phyloP scores from a whole-genome alignment of 2,888 invertebrate species.

The Aplocera efformata region DNA sequence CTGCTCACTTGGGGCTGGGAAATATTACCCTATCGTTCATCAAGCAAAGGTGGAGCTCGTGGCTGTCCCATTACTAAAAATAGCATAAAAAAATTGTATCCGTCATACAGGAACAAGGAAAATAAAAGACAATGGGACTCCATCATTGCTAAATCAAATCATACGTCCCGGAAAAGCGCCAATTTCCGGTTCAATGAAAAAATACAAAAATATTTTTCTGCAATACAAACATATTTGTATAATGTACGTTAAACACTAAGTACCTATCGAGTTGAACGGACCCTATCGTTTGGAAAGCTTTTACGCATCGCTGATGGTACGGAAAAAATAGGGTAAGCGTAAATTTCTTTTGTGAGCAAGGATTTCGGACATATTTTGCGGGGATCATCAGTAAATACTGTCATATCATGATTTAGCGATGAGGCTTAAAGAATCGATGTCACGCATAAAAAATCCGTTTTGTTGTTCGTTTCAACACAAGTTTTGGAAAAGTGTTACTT shows the following conservation, averaged over 20 bases:
- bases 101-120: too few relatives aligned
- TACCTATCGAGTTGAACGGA: constrained; percentile 31
- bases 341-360: constrained; percentile 19
- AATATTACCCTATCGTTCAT: too few relatives aligned
- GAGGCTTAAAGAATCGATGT: background rate
- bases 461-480: too few relatives aligned
- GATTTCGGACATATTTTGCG: constrained; percentile 26
- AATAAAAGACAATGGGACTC: too few relatives aligned
- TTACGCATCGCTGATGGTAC: constrained; percentile 34
- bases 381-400: constrained; percentile 21
- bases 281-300: constrained; percentile 35
- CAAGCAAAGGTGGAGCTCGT: too few relatives aligned
- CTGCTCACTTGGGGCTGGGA: too few relatives aligned
- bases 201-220: constrained; percentile 20
- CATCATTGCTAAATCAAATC: background rate
- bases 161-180: background rate
- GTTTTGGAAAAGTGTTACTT: too few relatives aligned
- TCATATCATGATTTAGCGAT: constrained; percentile 5
- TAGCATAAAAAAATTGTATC: too few relatives aligned
- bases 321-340: constrained; percentile 33
- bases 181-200: constrained; percentile 16
- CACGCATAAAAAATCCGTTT: too few relatives aligned
- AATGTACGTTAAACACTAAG: constrained; percentile 29
- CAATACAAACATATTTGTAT: constrained; percentile 22
- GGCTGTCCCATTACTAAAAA: too few relatives aligned